phyloP scores from a whole-genome alignment of 2,113 vertebrate genomes.

The Thomomys bottae region DNA sequence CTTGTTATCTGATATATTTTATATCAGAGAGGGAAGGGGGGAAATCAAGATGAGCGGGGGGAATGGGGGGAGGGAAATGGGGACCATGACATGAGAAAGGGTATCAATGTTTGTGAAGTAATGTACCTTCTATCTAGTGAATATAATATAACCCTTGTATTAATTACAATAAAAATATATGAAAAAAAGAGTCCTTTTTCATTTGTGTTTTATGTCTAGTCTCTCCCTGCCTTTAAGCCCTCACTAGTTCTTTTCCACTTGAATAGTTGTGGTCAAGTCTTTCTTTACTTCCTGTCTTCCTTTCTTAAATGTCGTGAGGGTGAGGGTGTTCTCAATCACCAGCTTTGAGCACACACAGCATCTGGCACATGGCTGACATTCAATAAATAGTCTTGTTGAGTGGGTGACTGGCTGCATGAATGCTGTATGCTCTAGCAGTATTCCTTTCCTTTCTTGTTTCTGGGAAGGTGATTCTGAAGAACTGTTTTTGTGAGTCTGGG shows the following conservation, averaged over 20 bases:
- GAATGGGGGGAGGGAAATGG: too few species aligned
- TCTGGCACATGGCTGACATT: background rate
- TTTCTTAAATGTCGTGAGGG: background rate
- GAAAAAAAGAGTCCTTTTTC: background rate
- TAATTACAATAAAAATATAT: too few species aligned
- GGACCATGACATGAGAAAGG: too few species aligned
- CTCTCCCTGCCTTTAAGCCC: background rate
- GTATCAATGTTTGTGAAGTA: too few species aligned
- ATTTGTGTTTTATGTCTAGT: background rate
- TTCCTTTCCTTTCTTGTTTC: constrained; percentile 35
- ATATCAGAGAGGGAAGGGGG: too few species aligned
- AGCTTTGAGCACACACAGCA: background rate
- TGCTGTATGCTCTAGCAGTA: background rate
- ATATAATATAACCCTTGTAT: too few species aligned
- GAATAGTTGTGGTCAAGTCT: background rate
- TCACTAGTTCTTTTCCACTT: background rate
- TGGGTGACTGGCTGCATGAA: background rate
- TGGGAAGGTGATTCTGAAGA: constrained; percentile 33
- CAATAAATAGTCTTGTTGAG: background rate
- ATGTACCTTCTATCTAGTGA: too few species aligned
- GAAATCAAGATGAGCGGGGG: too few species aligned
- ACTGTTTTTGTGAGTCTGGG: background rate
- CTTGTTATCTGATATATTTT: too few species aligned
- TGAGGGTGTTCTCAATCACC: background rate
- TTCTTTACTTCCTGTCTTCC: constrained; percentile 26